phyloP scores from a whole-genome alignment of 2,797 vertebrate species.

The Odontamblyopus rebecca region DNA sequence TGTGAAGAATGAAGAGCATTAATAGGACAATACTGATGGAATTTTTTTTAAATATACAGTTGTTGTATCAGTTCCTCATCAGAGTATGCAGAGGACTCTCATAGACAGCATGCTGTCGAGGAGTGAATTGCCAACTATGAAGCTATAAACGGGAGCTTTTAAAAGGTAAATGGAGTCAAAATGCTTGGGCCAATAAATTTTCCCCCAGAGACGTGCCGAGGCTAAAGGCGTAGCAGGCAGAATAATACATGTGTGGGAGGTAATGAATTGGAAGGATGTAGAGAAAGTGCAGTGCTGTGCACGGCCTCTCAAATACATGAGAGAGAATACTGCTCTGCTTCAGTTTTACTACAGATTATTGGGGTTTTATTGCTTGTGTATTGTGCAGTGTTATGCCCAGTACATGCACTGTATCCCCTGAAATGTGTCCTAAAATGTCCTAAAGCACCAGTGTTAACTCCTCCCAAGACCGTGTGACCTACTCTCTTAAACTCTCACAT shows the following conservation, averaged over 20 bases:
- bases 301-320: conserved; percentile 59
- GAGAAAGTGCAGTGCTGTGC: conserved; percentile 62
- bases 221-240: conserved; percentile 65
- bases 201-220: conserved; percentile 67
- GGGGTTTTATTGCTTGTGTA: conserved; percentile 18
- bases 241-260: conserved; percentile 74
- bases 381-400: conserved; percentile 1
- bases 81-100: conserved; percentile 52
- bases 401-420: conserved; percentile 15
- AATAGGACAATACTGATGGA: not conserved
- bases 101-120: conserved; percentile 53
- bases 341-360: conserved; percentile 37
- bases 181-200: conserved; percentile 75
- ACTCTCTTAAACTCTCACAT: conserved; percentile 61
- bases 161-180: conserved; percentile 80
- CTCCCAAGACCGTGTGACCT: conserved; percentile 64
- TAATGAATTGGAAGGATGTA: conserved; percentile 80
- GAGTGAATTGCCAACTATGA: conserved; percentile 56
- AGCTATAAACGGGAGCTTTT: conserved; percentile 75
- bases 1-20: not conserved
- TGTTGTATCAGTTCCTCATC: conserved; percentile 34
- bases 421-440: conserved; percentile 38
- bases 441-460: conserved; percentile 37
- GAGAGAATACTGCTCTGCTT: conserved; percentile 47
- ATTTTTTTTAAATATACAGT: not conserved